Evolutionary conservation across 2,888 invertebrate species (phyloP).

Genomic region (Tricholauxania praeusta): DNA sequence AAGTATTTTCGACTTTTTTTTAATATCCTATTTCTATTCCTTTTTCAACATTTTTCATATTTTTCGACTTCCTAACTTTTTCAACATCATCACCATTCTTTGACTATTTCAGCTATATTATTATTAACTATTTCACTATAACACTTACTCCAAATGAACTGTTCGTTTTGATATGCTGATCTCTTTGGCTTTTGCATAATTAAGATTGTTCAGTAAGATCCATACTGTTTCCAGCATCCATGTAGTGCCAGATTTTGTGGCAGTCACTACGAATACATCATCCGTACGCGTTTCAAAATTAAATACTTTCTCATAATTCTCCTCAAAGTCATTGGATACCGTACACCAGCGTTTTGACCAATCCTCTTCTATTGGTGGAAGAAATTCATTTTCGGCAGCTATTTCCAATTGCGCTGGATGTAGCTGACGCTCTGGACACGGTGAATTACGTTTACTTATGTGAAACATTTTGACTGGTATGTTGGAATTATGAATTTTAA

Average conservation of each 20-base stretch:
- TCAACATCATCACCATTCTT: too few relatives aligned
- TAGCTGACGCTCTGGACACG: too few relatives aligned
- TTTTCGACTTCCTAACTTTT: too few relatives aligned
- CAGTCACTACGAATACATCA: slow-evolving; percentile 49
- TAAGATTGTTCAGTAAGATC: slow-evolving; percentile 50
- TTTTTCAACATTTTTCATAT: too few relatives aligned
- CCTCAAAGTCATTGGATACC: slow-evolving; percentile 32
- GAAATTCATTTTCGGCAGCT: too few relatives aligned
- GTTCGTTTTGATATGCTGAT: slow-evolving; percentile 34
- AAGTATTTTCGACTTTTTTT: too few relatives aligned
- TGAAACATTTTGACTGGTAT: too few relatives aligned
- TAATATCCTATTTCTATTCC: too few relatives aligned
- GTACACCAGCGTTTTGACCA: slow-evolving; percentile 44
- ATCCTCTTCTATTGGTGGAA: slow-evolving; percentile 20
- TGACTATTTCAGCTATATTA: too few relatives aligned
- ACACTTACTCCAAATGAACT: slow-evolving; percentile 47
- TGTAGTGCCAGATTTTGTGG: slow-evolving; percentile 51
- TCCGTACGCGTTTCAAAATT: slow-evolving; percentile 47
- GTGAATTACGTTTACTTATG: too few relatives aligned
- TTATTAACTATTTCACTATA: neutral
- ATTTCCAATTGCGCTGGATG: too few relatives aligned
- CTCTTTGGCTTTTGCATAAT: slow-evolving; percentile 45
- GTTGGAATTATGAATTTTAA: too few relatives aligned
- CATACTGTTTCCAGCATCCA: slow-evolving; percentile 53
- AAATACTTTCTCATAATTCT: slow-evolving; percentile 31